Percentiles rank a stretch among this genome's conserved stretches.
phyloP scores from a whole-genome alignment of 1,140 invertebrate species.

The Caenorhabditis latens region DNA sequence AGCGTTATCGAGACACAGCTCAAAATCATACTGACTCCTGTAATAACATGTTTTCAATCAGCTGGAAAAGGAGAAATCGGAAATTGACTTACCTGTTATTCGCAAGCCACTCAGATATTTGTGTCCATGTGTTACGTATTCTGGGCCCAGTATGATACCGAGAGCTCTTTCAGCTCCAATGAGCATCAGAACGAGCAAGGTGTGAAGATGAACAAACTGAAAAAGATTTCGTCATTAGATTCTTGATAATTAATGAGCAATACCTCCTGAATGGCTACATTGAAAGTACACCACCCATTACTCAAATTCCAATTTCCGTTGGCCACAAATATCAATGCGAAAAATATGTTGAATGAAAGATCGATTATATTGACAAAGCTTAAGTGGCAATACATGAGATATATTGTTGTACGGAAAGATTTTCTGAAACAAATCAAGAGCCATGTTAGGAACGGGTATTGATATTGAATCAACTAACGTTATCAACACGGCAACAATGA shows the following conservation, averaged over 20 bases:
- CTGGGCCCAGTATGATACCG: conserved; percentile 18
- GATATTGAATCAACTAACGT: not conserved
- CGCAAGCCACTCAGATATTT: conserved; percentile 30
- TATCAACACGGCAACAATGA: conserved; percentile 23
- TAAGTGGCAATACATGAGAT: conserved; percentile 38
- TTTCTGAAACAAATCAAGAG: not conserved
- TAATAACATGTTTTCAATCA: not conserved
- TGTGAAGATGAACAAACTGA: conserved; percentile 35
- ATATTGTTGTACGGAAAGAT: conserved; percentile 35
- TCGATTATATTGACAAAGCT: conserved; percentile 33
- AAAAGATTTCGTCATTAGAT: not conserved
- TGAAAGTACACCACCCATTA: conserved; percentile 33
- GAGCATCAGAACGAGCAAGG: conserved; percentile 10
- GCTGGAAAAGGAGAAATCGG: not conserved
- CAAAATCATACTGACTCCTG: conserved; percentile 36
- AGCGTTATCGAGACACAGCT: conserved; percentile 20
- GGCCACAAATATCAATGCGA: conserved; percentile 31
- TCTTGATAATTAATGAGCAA: not conserved
- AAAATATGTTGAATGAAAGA: conserved; percentile 36
- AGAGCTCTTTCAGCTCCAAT: conserved; percentile 43
- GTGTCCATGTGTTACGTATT: conserved; percentile 32
- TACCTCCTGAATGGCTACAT: conserved; percentile 44
- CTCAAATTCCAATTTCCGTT: conserved; percentile 40
- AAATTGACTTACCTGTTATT: not conserved
- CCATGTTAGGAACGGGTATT: not conserved